These are phyloP conservation scores for Lepilemur septentrionalis DNA, from an alignment of 2,797 vertebrate species.

Conservation along the genomic window DNA sequence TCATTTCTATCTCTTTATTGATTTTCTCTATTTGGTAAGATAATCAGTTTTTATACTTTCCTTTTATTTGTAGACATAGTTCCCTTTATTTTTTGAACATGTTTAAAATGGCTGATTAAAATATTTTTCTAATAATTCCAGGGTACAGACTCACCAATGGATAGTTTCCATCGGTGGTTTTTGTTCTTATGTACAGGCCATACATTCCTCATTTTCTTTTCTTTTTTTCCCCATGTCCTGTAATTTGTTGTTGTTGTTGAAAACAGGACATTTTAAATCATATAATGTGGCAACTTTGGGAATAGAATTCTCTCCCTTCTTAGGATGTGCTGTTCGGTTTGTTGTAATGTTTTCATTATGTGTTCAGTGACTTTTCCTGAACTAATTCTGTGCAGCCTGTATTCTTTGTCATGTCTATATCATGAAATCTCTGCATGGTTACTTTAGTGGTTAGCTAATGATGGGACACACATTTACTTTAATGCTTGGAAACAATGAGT, in stretches of 20 bases:
- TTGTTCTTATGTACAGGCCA: neutral
- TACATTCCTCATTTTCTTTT: neutral
- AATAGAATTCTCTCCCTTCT: neutral
- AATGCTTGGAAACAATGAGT: neutral
- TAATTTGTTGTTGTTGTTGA: neutral
- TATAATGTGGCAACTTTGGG: neutral
- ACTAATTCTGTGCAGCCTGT: neutral
- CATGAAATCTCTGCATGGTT: neutral
- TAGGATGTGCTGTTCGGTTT: neutral
- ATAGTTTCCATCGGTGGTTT: neutral
- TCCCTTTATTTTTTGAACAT: neutral
- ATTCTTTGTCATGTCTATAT: neutral
- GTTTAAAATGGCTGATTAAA: neutral
- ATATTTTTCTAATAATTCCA: neutral
- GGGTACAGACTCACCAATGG: neutral
- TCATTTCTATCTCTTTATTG: neutral
- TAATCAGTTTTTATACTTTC: neutral
- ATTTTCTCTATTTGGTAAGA: neutral
- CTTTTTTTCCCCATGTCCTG: neutral
- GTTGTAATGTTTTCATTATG: neutral
- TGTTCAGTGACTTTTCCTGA: neutral
- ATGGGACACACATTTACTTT: neutral
- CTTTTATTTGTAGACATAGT: neutral
- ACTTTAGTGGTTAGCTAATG: neutral
- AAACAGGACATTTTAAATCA: neutral